Evolutionary conservation across 2,888 invertebrate genomes (phyloP).

Genomic region (Melanostoma scalare): DNA sequence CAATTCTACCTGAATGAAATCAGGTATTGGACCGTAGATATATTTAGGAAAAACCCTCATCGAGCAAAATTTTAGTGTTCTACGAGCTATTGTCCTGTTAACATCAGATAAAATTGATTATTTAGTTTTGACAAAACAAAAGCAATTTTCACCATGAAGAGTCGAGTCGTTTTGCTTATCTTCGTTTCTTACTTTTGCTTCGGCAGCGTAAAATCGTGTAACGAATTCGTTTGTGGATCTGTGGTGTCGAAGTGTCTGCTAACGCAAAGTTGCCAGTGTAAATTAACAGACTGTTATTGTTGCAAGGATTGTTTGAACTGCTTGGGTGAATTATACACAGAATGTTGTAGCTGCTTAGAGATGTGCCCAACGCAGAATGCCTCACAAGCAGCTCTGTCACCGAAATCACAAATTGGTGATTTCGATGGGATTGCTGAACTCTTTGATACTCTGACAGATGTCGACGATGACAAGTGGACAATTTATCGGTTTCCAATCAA

Average conservation of each 20-base stretch:
- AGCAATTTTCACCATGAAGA: conserved; percentile 12
- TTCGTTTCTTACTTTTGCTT: no score
- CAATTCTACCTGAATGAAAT: conserved; percentile 11
- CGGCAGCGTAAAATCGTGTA: conserved; percentile 29
- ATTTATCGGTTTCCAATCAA: conserved; percentile 78
- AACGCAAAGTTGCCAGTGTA: conserved; percentile 97
- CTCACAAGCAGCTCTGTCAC: conserved; percentile 80
- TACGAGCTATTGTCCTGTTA: conserved; percentile 28
- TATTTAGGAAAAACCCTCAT: conserved; percentile 46
- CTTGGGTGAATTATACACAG: conserved; percentile 92
- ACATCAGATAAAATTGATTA: conserved; percentile 17
- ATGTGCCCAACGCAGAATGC: conserved; percentile 90
- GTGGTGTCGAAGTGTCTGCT: conserved; percentile 97
- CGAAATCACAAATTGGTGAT: conserved; percentile 92
- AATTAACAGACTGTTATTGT: conserved; percentile 93
- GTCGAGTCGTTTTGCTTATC: not conserved
- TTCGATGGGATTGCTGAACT: conserved; percentile 90
- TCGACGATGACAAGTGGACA: conserved; percentile 81
- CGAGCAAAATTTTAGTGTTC: conserved; percentile 42
- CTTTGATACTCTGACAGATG: conserved; percentile 91
- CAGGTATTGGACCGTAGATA: not conserved
- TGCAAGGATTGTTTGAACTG: conserved; percentile 96
- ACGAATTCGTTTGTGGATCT: conserved; percentile 84
- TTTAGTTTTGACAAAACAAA: not conserved
- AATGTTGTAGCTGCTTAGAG: conserved; percentile 85